These are phyloP conservation scores for Carposina sasakii DNA, from an alignment of 1,140 invertebrate species.

Conservation along the genomic window DNA sequence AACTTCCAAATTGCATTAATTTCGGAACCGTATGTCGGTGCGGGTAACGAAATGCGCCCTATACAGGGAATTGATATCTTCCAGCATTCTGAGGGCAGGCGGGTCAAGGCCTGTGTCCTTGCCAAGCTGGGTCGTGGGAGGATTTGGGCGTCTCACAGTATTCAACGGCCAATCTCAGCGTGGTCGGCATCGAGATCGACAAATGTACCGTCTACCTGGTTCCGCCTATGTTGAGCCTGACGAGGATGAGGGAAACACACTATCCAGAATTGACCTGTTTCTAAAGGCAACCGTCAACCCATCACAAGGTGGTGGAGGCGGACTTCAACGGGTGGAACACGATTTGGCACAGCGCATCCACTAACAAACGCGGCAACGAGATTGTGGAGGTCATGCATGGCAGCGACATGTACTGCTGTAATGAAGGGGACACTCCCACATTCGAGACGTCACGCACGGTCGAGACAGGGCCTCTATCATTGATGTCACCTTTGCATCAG, in stretches of 20 bases:
- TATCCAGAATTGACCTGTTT: too few species aligned
- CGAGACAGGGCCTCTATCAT: constrained; percentile 15
- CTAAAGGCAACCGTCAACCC: too few species aligned
- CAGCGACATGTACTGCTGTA: constrained; percentile 8
- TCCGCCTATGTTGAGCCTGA: constrained; percentile 14
- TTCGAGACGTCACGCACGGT: constrained; percentile 14
- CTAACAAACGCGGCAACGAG: background rate
- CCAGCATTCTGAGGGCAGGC: background rate
- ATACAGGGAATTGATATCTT: background rate
- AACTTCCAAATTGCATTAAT: background rate
- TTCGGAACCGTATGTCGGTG: background rate
- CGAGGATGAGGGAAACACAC: background rate
- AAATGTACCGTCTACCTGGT: constrained; percentile 6
- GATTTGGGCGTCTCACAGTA: background rate
- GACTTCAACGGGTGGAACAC: constrained; percentile 16
- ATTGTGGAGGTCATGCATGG: background rate
- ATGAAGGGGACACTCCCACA: constrained; percentile 12
- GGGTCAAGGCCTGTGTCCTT: background rate
- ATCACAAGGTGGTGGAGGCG: background rate
- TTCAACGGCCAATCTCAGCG: too few species aligned
- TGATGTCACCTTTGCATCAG: constrained; percentile 12
- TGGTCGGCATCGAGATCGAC: too few species aligned
- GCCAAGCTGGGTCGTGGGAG: background rate
- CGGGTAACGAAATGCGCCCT: background rate
- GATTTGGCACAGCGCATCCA: background rate